Evolutionary conservation across 2,888 invertebrate genomes (phyloP), one percentile per base, ranked within the genome.

Genomic region (Trachelus troglodyta): DNA sequence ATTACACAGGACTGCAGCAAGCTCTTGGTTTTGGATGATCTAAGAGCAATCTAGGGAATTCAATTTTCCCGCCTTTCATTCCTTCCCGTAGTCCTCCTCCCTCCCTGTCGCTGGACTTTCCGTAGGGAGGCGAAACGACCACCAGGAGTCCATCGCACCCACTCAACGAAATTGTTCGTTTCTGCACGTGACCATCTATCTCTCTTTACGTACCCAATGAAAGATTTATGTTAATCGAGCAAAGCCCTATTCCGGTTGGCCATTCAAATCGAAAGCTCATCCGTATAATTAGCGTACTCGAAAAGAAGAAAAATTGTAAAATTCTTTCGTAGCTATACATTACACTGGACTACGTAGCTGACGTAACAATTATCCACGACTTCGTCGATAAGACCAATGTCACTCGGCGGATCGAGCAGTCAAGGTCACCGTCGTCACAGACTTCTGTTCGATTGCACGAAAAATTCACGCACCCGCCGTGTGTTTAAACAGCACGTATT

Each of bases 31-130:
- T 23, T 23, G 1, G 56, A 56, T 56, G 23, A 56, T 23, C 34
- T 35, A 56, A 34, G 69, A 75, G 75, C 69, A 69, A 75, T 75
- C 34, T 35, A 69, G 30, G 75, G 23, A 9, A 56, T 56, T 56
- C 75, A 69, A 34, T 69, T 69, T 35, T 75, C 12, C 56, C 75
- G 69, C 75, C 30, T 31, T 34, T 56, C 76, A 37, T 71, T 76
- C 69, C 75, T 34, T 71, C 33, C 37, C 71, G 71, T 37, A 12
- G 12, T 35, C 73, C 56, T 33, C 73, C 37, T 73, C 34, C 30
- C 68, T 56, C 73, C 56, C 11, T 23, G 23, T 56, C 23, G 23
- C 56, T 56, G 56, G 56, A 56, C 56, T 56, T 23, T 56, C 56
- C 56, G 56, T 56, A 56, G 56, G 56, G 56, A 56, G 56, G 9